Base-by-base conservation (phyloP, 2,113 vertebrate genomes). In the Perca flavescens region DNA sequence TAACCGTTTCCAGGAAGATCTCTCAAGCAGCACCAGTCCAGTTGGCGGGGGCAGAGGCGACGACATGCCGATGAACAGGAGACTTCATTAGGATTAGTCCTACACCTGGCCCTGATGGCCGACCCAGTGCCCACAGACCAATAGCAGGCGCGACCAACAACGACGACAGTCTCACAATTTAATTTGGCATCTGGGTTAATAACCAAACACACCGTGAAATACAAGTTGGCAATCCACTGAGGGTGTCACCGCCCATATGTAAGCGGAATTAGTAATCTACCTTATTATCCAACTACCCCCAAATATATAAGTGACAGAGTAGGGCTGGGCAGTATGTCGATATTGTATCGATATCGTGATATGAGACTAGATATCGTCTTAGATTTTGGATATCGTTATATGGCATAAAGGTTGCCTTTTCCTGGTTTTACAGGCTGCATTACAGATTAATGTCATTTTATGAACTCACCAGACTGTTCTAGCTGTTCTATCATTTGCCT, bases 71-170 rank as follows among this genome's bases (percentile, higher is more conserved):
- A 77, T 56, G 12, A 92, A 92, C 82, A 68, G 85, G 86, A 87
- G 83, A 90, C 86, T 83, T 77, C 86, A 90, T 80, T 89, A 79
- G 86, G 84, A 93, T 87, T 86, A 92, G 82, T 82, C 82, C 34
- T 36, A 68, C 76, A 88, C 86, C 82, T 77, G 82, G 65, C 28
- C 66, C 70, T 43, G 71, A 57, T 66, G 83, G 49, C 65, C 40
- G 61, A 80, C 76, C 83, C 68, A 36, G 78, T n/a, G 50, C 78
- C 87, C 70, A 54, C 75, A 57, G 50, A 58, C 73, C 66, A 71
- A 62, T 25, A 64, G 65, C 52, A 63, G 52, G 61, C 69, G 62
- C 72, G 43, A 75, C 64, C 65, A 13, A 25, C 53, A 76, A 86
- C 72, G 66, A 86, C 72, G 66, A 67, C 61, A 36, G 57, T 58